A percentile compares a stretch with the other conserved stretches of the same genome.
These are phyloP conservation scores for Aplochiton taeniatus DNA, from an alignment of 2,797 vertebrate species.

Conservation along the genomic window DNA sequence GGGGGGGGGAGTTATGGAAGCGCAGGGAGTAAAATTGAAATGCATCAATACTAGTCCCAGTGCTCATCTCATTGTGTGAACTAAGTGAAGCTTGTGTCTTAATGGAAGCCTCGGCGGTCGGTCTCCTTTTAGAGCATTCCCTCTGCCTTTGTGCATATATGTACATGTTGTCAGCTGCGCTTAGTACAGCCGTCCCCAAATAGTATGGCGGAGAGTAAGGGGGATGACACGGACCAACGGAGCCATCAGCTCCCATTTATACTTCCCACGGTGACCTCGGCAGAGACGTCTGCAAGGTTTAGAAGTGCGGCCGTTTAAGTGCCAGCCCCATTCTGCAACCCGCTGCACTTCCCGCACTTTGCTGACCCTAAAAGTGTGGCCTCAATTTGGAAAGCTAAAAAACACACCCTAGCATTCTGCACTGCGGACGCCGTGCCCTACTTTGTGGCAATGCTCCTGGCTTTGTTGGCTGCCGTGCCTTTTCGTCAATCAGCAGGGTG, in stretches of 20 bases:
- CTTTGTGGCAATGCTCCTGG: not conserved
- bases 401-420: constrained; percentile 30
- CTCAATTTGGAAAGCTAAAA: constrained; percentile 58
- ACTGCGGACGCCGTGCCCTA: not conserved
- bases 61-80: constrained; percentile 65
- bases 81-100: constrained; percentile 76
- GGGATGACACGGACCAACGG: constrained; percentile 71
- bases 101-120: constrained; percentile 52
- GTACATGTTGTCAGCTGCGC: constrained; percentile 65
- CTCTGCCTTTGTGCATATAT: constrained; percentile 58
- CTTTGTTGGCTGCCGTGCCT: not conserved
- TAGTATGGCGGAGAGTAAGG: constrained; percentile 51
- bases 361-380: constrained; percentile 74
- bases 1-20: constrained; percentile 20
- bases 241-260: constrained; percentile 74
- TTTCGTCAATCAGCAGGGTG: too few species aligned
- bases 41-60: constrained; percentile 56
- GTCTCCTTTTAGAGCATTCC: constrained; percentile 34
- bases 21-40: constrained; percentile 41
- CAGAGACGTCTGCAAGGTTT: constrained; percentile 65
- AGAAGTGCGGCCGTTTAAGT: constrained; percentile 59
- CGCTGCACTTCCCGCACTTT: constrained; percentile 63
- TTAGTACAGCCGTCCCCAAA: constrained; percentile 61
- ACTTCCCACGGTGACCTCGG: constrained; percentile 70
- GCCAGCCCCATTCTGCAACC: constrained; percentile 69